Evolutionary conservation across 2,888 invertebrate genomes (phyloP).

Genomic region (Trissoscelio sp.): DNA sequence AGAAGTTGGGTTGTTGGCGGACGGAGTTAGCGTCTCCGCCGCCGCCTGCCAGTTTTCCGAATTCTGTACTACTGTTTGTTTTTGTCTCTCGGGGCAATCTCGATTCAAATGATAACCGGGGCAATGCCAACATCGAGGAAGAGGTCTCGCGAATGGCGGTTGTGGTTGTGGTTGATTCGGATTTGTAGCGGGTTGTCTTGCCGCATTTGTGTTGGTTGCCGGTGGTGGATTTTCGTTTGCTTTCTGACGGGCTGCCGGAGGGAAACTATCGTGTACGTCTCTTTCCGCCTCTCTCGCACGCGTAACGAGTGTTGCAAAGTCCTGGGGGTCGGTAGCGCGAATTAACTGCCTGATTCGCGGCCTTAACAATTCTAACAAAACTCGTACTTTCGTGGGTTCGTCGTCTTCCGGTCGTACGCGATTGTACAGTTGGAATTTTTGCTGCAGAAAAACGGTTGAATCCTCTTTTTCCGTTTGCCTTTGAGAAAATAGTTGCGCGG

Average conservation of each 20-base stretch:
- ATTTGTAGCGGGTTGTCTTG: no score
- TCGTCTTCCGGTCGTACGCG: conserved; percentile 14
- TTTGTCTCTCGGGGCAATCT: not conserved
- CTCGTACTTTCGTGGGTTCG: not conserved
- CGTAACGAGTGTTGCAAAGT: conserved; percentile 11
- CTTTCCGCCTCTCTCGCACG: conserved; percentile 6
- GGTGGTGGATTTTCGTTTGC: no score
- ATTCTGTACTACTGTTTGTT: not conserved
- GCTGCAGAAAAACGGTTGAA: not conserved
- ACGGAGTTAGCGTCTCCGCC: no score
- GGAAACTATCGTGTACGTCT: not conserved
- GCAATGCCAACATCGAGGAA: not conserved
- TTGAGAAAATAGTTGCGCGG: conserved; percentile 22
- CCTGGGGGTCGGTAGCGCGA: not conserved
- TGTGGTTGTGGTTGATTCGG: no score
- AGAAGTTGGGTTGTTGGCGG: no score
- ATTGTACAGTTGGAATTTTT: conserved; percentile 29
- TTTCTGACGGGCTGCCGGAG: not conserved
- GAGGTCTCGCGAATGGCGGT: no score
- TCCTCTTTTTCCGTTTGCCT: conserved; percentile 20
- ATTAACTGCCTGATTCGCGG: not conserved
- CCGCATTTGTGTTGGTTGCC: no score
- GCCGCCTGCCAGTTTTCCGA: not conserved
- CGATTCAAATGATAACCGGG: not conserved
- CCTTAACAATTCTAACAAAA: conserved; percentile 1